phyloP scores from a whole-genome alignment of 2,888 invertebrate genomes.

The Macrosoma leucophasiata region DNA sequence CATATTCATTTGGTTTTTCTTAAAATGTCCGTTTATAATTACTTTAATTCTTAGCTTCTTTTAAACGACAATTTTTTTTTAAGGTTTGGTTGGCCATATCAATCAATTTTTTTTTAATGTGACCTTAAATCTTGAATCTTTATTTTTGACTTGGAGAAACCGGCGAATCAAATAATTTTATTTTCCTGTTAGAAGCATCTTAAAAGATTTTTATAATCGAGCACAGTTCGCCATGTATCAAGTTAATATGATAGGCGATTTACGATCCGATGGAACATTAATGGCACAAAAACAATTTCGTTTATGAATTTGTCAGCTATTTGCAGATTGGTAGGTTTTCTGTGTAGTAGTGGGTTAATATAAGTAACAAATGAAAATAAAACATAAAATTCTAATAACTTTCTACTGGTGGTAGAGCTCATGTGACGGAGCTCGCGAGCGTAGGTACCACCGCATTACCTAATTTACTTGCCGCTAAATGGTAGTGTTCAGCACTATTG shows the following conservation, averaged over 20 bases:
- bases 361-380: background rate
- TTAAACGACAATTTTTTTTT: background rate
- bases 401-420: background rate
- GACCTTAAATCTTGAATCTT: background rate
- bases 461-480: too few relatives aligned
- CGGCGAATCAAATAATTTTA: background rate
- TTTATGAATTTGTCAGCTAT: conserved; percentile 2
- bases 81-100: too few relatives aligned
- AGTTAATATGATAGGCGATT: conserved; percentile 58
- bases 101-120: too few relatives aligned
- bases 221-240: conserved; percentile 56
- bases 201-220: background rate
- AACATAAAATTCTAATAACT: too few relatives aligned
- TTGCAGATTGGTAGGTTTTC: background rate
- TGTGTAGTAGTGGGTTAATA: background rate
- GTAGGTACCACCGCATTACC: too few relatives aligned
- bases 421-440: conserved; percentile 1
- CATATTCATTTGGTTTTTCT: too few relatives aligned
- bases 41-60: background rate
- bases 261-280: conserved; percentile 49
- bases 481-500: too few relatives aligned
- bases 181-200: background rate
- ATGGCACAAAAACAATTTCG: conserved; percentile 38
- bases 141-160: background rate
- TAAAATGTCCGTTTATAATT: too few relatives aligned